Percentiles rank a stretch among this genome's conserved stretches.
Conservation (phyloP, 2,797 vertebrate species). For the Bufotes viridis region DNA sequence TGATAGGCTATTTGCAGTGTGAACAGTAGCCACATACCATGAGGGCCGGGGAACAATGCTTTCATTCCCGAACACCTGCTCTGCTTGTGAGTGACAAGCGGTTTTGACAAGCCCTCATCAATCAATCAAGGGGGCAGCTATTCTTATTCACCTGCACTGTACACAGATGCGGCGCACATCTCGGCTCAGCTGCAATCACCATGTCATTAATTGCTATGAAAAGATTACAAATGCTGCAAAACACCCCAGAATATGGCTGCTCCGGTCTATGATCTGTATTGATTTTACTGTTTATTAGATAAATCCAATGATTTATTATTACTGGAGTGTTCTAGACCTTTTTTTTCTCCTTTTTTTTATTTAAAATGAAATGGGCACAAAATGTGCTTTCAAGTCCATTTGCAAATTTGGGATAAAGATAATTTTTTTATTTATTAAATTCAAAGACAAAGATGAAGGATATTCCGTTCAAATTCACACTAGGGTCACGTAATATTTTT, state of each 20-base stretch:
- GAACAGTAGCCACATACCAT: slow-evolving; percentile 67
- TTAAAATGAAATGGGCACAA: too few relatives aligned
- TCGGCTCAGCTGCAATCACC: not conserved
- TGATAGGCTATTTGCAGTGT: slow-evolving; percentile 65
- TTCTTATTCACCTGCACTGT: slow-evolving; percentile 39
- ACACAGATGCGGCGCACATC: not conserved
- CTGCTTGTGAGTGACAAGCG: slow-evolving; percentile 69
- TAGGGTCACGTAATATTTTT: too few relatives aligned
- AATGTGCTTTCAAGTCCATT: too few relatives aligned
- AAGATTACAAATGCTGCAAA: not conserved
- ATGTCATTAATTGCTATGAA: slow-evolving; percentile 6
- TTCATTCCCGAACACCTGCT: slow-evolving; percentile 70
- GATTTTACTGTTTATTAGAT: too few relatives aligned
- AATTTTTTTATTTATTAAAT: too few relatives aligned
- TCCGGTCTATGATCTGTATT: too few relatives aligned
- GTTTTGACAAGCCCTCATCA: slow-evolving; percentile 22
- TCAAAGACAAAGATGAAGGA: too few relatives aligned
- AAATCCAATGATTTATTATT: too few relatives aligned
- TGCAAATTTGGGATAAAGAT: too few relatives aligned
- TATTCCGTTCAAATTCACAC: too few relatives aligned
- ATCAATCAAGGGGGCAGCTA: slow-evolving; percentile 30
- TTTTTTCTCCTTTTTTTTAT: too few relatives aligned
- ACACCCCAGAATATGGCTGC: not conserved
- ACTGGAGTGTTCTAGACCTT: too few relatives aligned
- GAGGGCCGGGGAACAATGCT: slow-evolving; percentile 16